Evolutionary conservation across 2,888 invertebrate species (phyloP), one percentile per base, ranked within the genome.

Genomic region (Protula sp.): DNA sequence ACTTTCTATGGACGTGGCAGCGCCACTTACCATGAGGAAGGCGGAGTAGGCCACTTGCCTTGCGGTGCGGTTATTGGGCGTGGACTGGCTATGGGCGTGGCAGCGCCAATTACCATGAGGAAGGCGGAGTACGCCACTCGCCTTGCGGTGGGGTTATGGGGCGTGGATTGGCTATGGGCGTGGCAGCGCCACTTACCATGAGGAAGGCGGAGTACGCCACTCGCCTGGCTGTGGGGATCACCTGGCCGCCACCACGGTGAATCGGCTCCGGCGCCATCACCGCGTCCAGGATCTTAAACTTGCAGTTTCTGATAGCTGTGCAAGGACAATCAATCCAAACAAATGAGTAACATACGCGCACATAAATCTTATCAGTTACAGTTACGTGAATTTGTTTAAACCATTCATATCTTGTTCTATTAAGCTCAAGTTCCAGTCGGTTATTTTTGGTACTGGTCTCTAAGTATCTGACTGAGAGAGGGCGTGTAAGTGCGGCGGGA

Each of bases 201-300:
- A 99, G 84, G 82, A 99, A 99, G 0, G 99, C 98, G 0, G 99
- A 99, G 82, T 99, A 99, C 0, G 99, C 98, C 30, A 99, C 99
- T 82, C 98, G 84, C 63, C 93, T 84, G 0, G 94, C 90, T 2
- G 94, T 94, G 3, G 94, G 93, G 80, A 94, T 94, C 56, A 89
- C 87, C 80, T 89, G 89, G 56, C 89, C 94, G 68, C 98, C 98
- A 63, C 98, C 98, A 53, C 99, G 85, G 82, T 99, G 95, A 66
- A 99, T 84, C 0, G 98, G 94, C 78, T 99, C 98, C 66, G 88
- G 87, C 0, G 98, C 94, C 65, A 99, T 94, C 0, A 94, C 92
- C 0, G 99, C 99, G 82, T 99, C 98, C 60, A 99, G 83, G 72
- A 99, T 97, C 85, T 99, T 99, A 82, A 99, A 99, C 83, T 99